phyloP scores from a whole-genome alignment of 2,113 vertebrate species.

The Paratilapia polleni region DNA sequence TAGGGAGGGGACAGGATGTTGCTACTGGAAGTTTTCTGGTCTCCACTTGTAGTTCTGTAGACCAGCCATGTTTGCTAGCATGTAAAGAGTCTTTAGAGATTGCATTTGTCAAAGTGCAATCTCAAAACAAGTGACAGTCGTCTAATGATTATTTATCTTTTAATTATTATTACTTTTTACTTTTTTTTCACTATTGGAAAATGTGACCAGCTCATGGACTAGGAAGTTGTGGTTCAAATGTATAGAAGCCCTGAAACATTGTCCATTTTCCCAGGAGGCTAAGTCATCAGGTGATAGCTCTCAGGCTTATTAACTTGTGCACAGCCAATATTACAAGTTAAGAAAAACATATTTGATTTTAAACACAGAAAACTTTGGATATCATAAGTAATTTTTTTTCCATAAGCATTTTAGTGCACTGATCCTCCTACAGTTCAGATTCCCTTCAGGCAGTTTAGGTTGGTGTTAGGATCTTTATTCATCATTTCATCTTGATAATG shows the following conservation, averaged over 20 bases:
- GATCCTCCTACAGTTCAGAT: constrained; percentile 24
- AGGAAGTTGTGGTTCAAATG: not conserved
- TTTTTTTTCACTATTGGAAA: not conserved
- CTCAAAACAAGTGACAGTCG: not conserved
- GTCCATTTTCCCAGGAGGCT: too few relatives aligned
- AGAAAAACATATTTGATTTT: not conserved
- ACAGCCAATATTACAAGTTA: not conserved
- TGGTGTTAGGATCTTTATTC: constrained; percentile 50
- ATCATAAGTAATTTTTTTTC: not conserved
- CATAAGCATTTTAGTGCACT: constrained; percentile 8
- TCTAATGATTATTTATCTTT: not conserved
- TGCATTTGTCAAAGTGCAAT: not conserved
- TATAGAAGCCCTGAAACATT: too few relatives aligned
- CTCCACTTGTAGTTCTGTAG: not conserved
- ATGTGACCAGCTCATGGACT: not conserved
- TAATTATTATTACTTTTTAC: not conserved
- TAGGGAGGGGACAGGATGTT: not conserved
- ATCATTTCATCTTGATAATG: constrained; percentile 58
- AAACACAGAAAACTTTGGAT: constrained; percentile 8
- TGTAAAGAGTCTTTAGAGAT: not conserved
- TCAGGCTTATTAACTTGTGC: not conserved
- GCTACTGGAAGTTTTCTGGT: not conserved
- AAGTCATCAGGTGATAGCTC: too few relatives aligned
- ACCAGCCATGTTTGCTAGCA: not conserved
- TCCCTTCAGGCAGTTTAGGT: constrained; percentile 36